phyloP scores from a whole-genome alignment of 2,888 invertebrate species.

The Lithophane socia region DNA sequence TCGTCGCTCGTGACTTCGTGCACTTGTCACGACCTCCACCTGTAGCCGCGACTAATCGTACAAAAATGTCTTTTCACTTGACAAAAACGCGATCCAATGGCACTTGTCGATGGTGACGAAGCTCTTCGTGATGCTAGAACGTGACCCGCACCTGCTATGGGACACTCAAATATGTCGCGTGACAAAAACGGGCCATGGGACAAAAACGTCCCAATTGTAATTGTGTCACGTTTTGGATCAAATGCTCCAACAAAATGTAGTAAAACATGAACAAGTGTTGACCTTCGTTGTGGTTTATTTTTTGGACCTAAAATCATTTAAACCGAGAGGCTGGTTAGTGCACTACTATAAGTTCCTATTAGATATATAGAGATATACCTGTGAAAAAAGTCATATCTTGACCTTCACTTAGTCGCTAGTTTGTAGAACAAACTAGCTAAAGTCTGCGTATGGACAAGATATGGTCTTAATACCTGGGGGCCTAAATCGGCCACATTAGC shows the following conservation, averaged over 20 bases:
- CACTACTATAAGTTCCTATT: not conserved
- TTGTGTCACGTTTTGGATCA: constrained; percentile 69
- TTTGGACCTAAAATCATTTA: constrained; percentile 12
- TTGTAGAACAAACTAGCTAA: not conserved
- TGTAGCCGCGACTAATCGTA: constrained; percentile 82
- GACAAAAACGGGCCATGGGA: constrained; percentile 66
- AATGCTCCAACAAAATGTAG: constrained; percentile 41
- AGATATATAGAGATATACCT: not conserved
- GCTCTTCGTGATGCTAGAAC: constrained; percentile 69
- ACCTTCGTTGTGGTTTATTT: constrained; percentile 50
- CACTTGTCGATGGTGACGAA: constrained; percentile 72
- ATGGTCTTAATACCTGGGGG: not conserved
- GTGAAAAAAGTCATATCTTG: not conserved
- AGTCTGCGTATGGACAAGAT: not conserved
- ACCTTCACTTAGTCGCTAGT: not conserved
- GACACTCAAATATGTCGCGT: constrained; percentile 73
- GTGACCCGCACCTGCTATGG: constrained; percentile 78
- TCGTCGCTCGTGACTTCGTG: constrained; percentile 73
- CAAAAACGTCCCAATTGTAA: constrained; percentile 64
- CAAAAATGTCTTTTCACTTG: constrained; percentile 75
- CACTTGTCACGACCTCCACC: constrained; percentile 83
- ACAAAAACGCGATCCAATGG: constrained; percentile 70
- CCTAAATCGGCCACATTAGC: too few relatives aligned
- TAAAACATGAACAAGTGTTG: constrained; percentile 46
- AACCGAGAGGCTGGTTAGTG: not conserved